phyloP scores from a whole-genome alignment of 2,888 invertebrate species.

The Pegoplata infirma region DNA sequence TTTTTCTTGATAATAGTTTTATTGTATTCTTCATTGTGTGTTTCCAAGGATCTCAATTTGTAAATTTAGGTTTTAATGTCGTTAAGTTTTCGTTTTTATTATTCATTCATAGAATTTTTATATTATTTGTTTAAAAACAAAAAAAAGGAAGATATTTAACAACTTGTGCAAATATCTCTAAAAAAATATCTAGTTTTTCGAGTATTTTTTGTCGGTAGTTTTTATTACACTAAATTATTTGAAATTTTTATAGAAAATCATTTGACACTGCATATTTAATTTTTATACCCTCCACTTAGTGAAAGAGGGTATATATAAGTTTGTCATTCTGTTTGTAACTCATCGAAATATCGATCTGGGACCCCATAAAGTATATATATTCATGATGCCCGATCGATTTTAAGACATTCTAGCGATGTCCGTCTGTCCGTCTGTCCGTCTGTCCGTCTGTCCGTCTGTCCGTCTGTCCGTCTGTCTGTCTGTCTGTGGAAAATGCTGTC shows the following conservation, averaged over 20 bases:
- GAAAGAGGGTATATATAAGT: too few relatives aligned
- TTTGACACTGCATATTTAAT: conserved; percentile 75
- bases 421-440: too few relatives aligned
- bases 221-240: conserved; percentile 72
- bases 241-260: conserved; percentile 65
- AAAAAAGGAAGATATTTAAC: conserved; percentile 65
- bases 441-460: too few relatives aligned
- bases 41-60: conserved; percentile 58
- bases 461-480: too few relatives aligned
- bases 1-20: conserved; percentile 56
- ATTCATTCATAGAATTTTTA: conserved; percentile 37
- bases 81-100: conserved; percentile 51
- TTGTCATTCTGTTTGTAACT: too few relatives aligned
- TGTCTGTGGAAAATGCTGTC: too few relatives aligned
- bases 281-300: too few relatives aligned
- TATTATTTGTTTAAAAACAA: conserved; percentile 54
- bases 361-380: too few relatives aligned
- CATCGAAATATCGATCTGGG: too few relatives aligned
- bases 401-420: too few relatives aligned
- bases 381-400: too few relatives aligned
- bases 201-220: conserved; percentile 67
- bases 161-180: conserved; percentile 71
- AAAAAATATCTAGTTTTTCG: conserved; percentile 73
- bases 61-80: conserved; percentile 61
- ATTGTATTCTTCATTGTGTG: too few relatives aligned